These are phyloP conservation scores for Lithophane semibrunnea DNA, from an alignment of 2,888 invertebrate species.

Conservation along the genomic window DNA sequence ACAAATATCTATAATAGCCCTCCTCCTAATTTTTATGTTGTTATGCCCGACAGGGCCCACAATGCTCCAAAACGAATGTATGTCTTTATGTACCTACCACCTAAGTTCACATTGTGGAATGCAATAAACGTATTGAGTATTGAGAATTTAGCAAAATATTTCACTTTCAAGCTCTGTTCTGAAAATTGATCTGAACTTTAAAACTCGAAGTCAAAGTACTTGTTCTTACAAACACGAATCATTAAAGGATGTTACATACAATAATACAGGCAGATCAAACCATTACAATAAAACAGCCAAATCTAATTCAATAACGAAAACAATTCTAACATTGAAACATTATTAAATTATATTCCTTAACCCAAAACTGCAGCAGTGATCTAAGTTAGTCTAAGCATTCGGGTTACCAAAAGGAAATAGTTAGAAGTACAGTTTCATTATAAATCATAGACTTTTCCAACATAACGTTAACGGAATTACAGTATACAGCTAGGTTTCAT, in stretches of 20 bases:
- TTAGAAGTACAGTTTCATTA: conserved; percentile 36
- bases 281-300: conserved; percentile 22
- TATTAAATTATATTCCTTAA: conserved; percentile 36
- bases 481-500: conserved; percentile 47
- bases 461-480: conserved; percentile 60
- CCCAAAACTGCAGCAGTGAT: conserved; percentile 29
- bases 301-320: conserved; percentile 35
- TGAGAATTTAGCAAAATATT: background rate
- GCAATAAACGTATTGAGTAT: too few relatives aligned
- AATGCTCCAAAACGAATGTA: too few relatives aligned
- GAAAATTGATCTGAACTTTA: background rate
- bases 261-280: conserved; percentile 25
- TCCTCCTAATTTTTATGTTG: too few relatives aligned
- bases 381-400: background rate
- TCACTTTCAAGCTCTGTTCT: background rate
- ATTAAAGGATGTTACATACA: conserved; percentile 20
- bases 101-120: too few relatives aligned
- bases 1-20: too few relatives aligned
- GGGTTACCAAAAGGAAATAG: conserved; percentile 15
- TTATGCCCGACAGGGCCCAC: too few relatives aligned
- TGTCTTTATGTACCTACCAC: too few relatives aligned
- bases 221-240: background rate
- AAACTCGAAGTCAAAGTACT: too few relatives aligned
- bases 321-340: conserved; percentile 46
- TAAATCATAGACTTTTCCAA: conserved; percentile 55